Conservation (phyloP, 1,140 invertebrate species). For the Penaeus indicus region DNA sequence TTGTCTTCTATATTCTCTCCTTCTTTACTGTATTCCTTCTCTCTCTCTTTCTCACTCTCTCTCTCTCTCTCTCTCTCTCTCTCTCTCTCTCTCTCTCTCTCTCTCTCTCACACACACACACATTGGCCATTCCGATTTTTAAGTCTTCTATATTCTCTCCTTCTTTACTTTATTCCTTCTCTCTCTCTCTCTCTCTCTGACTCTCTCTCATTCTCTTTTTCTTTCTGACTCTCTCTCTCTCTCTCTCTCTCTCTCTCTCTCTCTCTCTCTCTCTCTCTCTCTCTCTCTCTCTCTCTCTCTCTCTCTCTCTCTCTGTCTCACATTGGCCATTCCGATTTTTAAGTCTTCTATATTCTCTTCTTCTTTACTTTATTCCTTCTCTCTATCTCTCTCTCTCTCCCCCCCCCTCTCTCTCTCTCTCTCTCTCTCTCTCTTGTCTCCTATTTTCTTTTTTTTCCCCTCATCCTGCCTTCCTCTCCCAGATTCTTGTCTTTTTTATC, state of each 20-base stretch:
- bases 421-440: no score
- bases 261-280: background rate
- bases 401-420: no score
- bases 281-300: background rate
- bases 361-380: no score
- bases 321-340: no score
- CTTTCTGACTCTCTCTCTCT: no score
- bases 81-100: background rate
- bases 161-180: background rate
- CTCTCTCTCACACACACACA: conserved; percentile 18
- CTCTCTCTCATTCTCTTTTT: background rate
- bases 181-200: background rate
- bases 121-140: background rate
- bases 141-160: background rate
- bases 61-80: background rate
- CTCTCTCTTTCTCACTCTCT: background rate
- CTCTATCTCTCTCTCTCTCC: no score
- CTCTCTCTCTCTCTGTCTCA: no score
- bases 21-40: background rate
- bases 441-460: no score
- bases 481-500: no score
- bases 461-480: no score
- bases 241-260: no score
- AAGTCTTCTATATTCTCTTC: no score
- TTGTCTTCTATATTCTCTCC: background rate